Conservation (phyloP, 2,797 vertebrate genomes). For the Oreochromis mossambicus region DNA sequence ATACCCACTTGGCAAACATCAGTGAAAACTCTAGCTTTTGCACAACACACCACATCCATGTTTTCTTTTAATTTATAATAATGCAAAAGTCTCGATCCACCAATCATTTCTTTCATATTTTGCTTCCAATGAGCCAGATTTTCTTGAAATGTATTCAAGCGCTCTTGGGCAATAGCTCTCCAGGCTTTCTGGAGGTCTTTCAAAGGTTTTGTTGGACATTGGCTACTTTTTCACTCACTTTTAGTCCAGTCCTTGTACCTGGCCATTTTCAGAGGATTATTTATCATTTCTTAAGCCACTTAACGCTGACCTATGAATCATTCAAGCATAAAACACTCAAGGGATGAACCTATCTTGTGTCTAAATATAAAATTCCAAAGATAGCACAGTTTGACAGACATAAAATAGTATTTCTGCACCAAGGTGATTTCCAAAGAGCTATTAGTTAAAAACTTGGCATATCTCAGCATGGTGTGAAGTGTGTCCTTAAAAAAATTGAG, state of each 20-base stretch:
- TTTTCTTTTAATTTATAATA: neutral
- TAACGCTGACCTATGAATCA: neutral
- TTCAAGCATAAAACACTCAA: neutral
- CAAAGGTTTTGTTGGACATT: neutral
- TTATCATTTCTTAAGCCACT: neutral
- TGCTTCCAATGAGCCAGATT: neutral
- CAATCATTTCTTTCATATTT: neutral
- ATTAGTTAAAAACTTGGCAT: neutral
- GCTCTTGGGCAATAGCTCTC: neutral
- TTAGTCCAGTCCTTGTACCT: neutral
- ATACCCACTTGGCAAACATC: neutral
- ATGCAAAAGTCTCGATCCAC: neutral
- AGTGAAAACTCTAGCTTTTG: neutral
- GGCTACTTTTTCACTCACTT: neutral
- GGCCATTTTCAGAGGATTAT: neutral
- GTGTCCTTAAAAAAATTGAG: neutral
- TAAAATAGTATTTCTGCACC: neutral
- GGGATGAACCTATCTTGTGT: neutral
- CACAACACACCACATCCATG: neutral
- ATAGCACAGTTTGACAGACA: neutral
- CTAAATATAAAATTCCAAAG: neutral
- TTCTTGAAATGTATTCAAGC: neutral
- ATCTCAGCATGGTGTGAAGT: neutral
- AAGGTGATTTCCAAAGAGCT: neutral
- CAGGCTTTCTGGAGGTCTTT: neutral